A percentile compares a stretch with the other conserved stretches of the same genome.
These are phyloP conservation scores for Perdix hodgsoniae DNA, from an alignment of 2,797 vertebrate species.

Conservation along the genomic window DNA sequence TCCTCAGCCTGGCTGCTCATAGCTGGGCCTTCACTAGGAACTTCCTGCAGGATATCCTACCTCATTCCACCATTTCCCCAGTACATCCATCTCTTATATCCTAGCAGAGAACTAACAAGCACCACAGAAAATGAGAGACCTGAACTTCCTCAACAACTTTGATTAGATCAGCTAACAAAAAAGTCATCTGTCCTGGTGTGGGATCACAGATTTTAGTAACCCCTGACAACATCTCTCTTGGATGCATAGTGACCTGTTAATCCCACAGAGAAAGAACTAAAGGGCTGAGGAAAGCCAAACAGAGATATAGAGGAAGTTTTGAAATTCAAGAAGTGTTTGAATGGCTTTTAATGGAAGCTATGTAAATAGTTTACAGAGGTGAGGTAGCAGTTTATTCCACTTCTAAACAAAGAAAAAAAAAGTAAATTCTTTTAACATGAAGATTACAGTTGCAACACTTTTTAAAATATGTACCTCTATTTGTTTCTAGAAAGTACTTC, in stretches of 20 bases:
- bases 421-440: background rate
- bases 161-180: background rate
- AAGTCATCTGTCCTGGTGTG: background rate
- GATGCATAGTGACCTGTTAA: background rate
- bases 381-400: background rate
- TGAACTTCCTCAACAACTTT: background rate
- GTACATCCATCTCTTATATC: background rate
- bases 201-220: background rate
- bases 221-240: background rate
- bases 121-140: background rate
- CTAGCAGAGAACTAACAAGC: background rate
- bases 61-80: background rate
- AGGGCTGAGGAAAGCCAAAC: background rate
- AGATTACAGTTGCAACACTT: background rate
- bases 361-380: background rate
- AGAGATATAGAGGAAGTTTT: background rate
- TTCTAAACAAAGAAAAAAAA: background rate
- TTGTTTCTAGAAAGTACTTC: background rate
- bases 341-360: background rate
- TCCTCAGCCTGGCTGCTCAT: background rate
- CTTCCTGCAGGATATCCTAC: slow-evolving; percentile 50
- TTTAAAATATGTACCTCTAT: background rate
- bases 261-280: background rate
- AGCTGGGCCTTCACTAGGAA: background rate
- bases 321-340: background rate